A percentile compares a stretch with the other conserved stretches of the same genome.
Conservation (phyloP, 2,113 vertebrate genomes). For the Mirza zaza region DNA sequence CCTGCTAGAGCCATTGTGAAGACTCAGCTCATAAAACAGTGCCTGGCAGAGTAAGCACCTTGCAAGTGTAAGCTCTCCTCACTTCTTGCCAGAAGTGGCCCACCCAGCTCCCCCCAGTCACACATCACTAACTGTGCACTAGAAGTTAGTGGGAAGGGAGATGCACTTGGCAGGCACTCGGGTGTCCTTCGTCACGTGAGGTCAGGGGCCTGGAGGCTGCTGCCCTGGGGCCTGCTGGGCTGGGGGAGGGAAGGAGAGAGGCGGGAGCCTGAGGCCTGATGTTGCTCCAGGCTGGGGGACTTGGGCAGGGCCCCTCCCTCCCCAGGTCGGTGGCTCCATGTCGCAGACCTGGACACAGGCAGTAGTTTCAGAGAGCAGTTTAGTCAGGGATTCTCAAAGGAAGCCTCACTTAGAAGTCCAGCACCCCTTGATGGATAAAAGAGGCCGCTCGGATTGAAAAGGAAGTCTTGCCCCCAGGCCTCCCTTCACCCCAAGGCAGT, state of each 20-base stretch:
- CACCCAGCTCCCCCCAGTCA: neutral
- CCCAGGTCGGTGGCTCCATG: neutral
- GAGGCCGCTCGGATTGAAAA: neutral
- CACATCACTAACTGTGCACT: neutral
- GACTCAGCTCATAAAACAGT: neutral
- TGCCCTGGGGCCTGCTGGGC: neutral
- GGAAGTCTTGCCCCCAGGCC: neutral
- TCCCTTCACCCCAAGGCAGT: neutral
- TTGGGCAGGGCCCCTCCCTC: neutral
- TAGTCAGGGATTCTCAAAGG: neutral
- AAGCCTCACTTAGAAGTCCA: neutral
- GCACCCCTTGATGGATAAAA: neutral
- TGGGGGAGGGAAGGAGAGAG: neutral
- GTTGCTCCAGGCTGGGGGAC: neutral
- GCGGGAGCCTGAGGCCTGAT: neutral
- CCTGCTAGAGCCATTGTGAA: neutral
- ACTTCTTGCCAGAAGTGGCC: neutral
- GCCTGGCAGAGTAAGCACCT: rapidly evolving
- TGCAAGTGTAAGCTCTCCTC: neutral
- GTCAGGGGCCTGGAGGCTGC: neutral
- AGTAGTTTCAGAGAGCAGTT: neutral
- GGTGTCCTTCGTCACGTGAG: neutral
- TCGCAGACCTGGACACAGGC: neutral
- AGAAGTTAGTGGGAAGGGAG: neutral
- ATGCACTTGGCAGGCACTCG: neutral